Evolutionary conservation across 2,113 vertebrate genomes (phyloP), one percentile per base, ranked within the genome.

Genomic region (Anseranas semipalmata): DNA sequence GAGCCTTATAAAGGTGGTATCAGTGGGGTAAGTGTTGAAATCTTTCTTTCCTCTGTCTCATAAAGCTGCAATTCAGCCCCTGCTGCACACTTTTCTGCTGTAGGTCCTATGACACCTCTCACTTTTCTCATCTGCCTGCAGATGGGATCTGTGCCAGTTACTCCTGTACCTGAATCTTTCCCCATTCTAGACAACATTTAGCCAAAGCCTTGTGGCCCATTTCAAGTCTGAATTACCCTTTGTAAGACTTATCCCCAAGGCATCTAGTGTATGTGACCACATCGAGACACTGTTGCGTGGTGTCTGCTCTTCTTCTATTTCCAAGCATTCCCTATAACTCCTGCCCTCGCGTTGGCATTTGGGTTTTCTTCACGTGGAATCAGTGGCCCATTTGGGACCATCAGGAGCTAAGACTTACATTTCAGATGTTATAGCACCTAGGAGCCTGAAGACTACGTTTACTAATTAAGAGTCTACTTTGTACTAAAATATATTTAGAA

Each of bases 41-140:
- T 37, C 17, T 24, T 1, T 14, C 10, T 75, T 55, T 24, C 39
- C 37, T 59, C 24, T 18, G 9, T 32, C 30, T 80, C 28, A 9
- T 4, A 15, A 28, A 22, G 45, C 1, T 1, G 6, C 43, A 25
- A 46, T 19, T 46, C 41, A 37, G 18, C 25, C 33, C 37, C 10
- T 48, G 67, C 28, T 48, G 11, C 21, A 2, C 20, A 7, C 20
- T 53, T 35, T 46, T 25, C n/a, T 46, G 24, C 25, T 4, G 3
- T 2, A 22, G 39, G 12, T 35, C 32, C n/a, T 13, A 0, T 15
- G n/a, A 45, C 16, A 25, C 16, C 10, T 15, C 53, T 37, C 0
- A 0, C 19, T 52, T 27, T 2, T 48, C 66, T 27, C 5, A 0
- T 30, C 65, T 48, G 28, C 59, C 80, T 43, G 33, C 16, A 33